Evolutionary conservation across 2,113 vertebrate genomes (phyloP), one percentile per base, ranked within the genome.

Genomic region (Steatornis caripensis): DNA sequence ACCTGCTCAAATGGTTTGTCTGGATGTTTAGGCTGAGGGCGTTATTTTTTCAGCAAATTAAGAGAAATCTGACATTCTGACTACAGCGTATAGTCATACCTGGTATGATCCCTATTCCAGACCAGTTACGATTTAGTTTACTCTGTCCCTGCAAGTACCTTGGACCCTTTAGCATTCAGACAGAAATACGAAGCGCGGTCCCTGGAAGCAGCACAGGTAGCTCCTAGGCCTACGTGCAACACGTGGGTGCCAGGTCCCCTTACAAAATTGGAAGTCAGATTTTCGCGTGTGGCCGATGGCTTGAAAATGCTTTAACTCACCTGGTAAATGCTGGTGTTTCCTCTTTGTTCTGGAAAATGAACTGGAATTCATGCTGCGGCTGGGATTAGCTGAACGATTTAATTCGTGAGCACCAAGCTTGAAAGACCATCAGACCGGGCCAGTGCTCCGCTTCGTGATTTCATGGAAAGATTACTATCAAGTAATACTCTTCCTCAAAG

Each of bases 161-260:
- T 22, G 37, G 27, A 5, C 17, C n/a, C 37, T 39, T 7, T 24
- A 34, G 37, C 36, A 2, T 23, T 41, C 49, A 34, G 27, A 20
- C 27, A 5, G 3, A 27, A n/a, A 5, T 0, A 12, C 1, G 57
- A 2, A 26, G 34, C 32, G 5, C 1, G 4, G 2, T 22, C 23
- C 62, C 36, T 9, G 1, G 10, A 1, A 10, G 0, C 2, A 37
- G 48, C 41, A 4, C 4, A 11, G 43, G 15, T 27, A 46, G 15
- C 29, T 61, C 57, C 27, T 5, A 3, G 36, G 26, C 57, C 54
- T 12, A 4, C 0, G 2, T 17, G n/a, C 0, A 1, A 1, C 6
- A 4, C 6, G 0, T 21, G 36, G 32, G 29, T 5, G 18, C 64
- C 13, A 4, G 29, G 39, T 30, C 82, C 49, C 51, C 34, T 27